Evolutionary conservation across 2,888 invertebrate genomes (phyloP).

Genomic region (Xanthia icteritia): DNA sequence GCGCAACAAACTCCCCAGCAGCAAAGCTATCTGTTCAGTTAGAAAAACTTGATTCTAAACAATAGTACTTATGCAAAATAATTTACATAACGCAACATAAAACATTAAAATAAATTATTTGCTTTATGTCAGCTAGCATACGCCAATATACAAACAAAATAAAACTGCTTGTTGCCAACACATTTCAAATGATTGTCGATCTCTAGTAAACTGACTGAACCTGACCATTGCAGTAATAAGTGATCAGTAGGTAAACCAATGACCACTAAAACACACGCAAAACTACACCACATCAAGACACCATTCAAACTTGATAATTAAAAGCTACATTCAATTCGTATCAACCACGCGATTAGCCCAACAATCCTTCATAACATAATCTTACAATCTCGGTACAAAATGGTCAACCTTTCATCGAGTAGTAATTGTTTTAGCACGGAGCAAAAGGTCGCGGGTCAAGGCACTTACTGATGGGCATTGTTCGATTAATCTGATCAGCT

Average conservation of each 20-base stretch:
- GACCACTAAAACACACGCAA: not conserved
- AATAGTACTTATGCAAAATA: too few species aligned
- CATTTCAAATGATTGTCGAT: too few species aligned
- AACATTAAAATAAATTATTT: too few species aligned
- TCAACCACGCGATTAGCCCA: slow-evolving; percentile 23
- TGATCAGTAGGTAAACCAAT: slow-evolving; percentile 10
- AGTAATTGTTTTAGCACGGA: slow-evolving; percentile 70
- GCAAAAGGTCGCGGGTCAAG: slow-evolving; percentile 76
- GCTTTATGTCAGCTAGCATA: too few species aligned
- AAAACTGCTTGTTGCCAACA: too few species aligned
- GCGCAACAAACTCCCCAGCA: too few species aligned
- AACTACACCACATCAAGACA: slow-evolving; percentile 10
- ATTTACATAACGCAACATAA: too few species aligned
- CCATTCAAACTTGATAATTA: slow-evolving; percentile 46
- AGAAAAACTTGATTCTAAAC: too few species aligned
- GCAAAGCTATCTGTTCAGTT: too few species aligned
- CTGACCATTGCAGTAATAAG: not conserved
- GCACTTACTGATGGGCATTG: slow-evolving; percentile 67
- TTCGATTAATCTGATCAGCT: slow-evolving; percentile 68
- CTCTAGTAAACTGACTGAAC: too few species aligned
- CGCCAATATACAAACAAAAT: too few species aligned
- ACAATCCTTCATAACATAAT: slow-evolving; percentile 58
- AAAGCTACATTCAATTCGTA: slow-evolving; percentile 33
- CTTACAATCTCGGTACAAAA: slow-evolving; percentile 59
- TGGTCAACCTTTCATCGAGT: slow-evolving; percentile 73